Evolutionary conservation across 2,797 vertebrate genomes (phyloP).

Genomic region (Ispidina picta): DNA sequence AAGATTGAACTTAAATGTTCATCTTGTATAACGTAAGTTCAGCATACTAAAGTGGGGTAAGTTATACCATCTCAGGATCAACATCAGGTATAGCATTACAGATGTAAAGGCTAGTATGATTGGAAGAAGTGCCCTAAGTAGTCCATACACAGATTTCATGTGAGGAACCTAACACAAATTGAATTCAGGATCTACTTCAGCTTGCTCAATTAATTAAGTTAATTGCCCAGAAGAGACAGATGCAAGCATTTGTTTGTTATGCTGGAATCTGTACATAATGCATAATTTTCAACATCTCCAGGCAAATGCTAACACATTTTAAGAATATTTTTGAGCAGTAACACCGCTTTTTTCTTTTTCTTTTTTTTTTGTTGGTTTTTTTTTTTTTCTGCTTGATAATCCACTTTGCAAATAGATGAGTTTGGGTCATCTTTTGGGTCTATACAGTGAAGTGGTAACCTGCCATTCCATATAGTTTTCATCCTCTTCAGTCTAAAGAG

Average conservation of each 20-base stretch:
- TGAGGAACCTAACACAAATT: neutral
- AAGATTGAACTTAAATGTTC: neutral
- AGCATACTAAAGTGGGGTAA: neutral
- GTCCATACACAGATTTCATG: rapidly evolving
- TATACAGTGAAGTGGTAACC: neutral
- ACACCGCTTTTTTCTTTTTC: neutral
- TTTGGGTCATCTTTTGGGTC: neutral
- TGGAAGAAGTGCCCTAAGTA: neutral
- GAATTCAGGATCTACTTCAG: neutral
- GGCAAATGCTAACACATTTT: neutral
- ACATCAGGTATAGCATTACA: neutral
- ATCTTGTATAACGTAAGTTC: neutral
- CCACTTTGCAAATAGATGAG: neutral
- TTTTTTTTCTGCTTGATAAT: neutral
- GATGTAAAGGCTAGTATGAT: neutral
- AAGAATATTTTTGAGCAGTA: neutral
- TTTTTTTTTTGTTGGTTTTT: neutral
- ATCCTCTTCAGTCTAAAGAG: neutral
- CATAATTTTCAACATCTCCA: neutral
- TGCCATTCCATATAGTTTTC: constrained; percentile 16
- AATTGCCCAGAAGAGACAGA: neutral
- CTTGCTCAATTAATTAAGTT: neutral
- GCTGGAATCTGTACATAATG: neutral
- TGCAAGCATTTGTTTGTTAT: neutral
- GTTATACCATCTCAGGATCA: neutral